These are phyloP conservation scores for Palaemon carinicauda DNA, from an alignment of 1,140 invertebrate genomes.

Conservation along the genomic window DNA sequence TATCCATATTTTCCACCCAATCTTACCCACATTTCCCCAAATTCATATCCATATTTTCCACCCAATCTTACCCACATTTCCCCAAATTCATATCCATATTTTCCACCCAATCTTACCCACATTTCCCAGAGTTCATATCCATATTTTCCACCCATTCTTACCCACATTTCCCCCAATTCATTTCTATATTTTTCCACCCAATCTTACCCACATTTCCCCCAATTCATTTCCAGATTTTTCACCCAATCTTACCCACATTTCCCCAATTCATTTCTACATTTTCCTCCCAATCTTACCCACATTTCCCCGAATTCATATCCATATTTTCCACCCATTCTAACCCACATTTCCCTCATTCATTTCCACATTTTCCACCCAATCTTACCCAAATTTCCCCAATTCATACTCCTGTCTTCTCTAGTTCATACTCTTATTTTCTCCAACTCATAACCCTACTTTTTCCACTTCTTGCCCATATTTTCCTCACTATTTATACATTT, in stretches of 20 bases:
- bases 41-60: no score
- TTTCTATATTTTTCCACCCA: neutral
- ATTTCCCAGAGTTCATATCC: neutral
- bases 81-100: no score
- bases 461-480: neutral
- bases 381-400: neutral
- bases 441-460: neutral
- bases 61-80: neutral
- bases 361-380: neutral
- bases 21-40: neutral
- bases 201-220: neutral
- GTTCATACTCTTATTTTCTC: neutral
- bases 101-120: neutral
- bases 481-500: neutral
- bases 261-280: neutral
- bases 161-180: neutral
- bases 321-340: no score
- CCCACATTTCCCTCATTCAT: neutral
- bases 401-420: no score
- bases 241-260: neutral
- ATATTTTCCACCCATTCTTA: no score
- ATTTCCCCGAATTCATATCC: neutral
- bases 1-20: neutral
- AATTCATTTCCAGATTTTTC: no score
- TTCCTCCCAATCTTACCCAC: neutral